Evolutionary conservation across 2,797 vertebrate genomes (phyloP).

Genomic region (Arctocebus calabarensis): DNA sequence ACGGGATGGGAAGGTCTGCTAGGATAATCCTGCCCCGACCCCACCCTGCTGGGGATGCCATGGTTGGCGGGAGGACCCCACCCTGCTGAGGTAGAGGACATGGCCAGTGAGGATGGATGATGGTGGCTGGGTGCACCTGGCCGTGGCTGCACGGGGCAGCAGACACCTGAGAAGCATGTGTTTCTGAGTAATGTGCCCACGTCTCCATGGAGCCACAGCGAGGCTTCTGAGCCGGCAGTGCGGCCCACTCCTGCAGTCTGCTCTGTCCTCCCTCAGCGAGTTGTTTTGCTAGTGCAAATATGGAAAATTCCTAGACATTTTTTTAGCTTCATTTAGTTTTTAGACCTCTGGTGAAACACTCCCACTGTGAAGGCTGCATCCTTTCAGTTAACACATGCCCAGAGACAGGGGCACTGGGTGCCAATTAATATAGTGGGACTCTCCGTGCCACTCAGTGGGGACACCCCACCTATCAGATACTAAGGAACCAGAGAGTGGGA

Average conservation of each 20-base stretch:
- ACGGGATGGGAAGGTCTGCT: not conserved
- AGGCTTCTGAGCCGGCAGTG: too few relatives aligned
- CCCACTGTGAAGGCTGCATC: accelerated
- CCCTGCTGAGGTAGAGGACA: not conserved
- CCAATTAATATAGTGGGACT: accelerated
- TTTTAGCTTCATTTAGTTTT: not conserved
- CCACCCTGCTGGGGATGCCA: too few relatives aligned
- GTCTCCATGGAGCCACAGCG: not conserved
- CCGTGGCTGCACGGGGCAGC: too few relatives aligned
- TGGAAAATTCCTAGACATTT: not conserved
- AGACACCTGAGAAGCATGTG: accelerated
- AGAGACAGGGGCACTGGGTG: not conserved
- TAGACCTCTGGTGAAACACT: not conserved
- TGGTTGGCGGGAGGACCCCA: not conserved
- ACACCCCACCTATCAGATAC: not conserved
- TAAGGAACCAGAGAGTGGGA: not conserved
- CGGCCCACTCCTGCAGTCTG: not conserved
- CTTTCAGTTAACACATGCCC: not conserved
- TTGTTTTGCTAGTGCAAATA: not conserved
- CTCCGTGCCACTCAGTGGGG: not conserved
- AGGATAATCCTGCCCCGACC: not conserved
- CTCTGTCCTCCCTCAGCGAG: not conserved
- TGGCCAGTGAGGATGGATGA: accelerated
- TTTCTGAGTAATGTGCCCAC: not conserved
- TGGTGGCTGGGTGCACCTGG: accelerated